phyloP scores from a whole-genome alignment of 1,140 invertebrate genomes.

The Ceratoteleas bidentatus region DNA sequence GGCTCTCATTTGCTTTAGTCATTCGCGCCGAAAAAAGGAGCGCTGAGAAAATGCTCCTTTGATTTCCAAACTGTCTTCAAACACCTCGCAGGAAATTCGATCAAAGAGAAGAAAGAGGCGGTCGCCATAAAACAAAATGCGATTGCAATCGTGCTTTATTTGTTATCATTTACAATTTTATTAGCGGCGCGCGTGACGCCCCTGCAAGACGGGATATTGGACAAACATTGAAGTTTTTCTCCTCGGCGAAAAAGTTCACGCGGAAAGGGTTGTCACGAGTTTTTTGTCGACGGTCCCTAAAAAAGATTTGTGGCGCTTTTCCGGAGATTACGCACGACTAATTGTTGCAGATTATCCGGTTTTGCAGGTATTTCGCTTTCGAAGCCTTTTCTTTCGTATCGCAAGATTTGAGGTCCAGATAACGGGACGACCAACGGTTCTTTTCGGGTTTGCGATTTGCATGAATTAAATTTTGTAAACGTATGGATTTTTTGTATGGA shows the following conservation, averaged over 20 bases:
- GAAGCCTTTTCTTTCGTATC: too few species aligned
- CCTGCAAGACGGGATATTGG: slow-evolving; percentile 11
- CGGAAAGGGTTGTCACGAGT: background rate
- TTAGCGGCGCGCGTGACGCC: slow-evolving; percentile 25
- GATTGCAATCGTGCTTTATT: slow-evolving; percentile 24
- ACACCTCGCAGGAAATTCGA: background rate
- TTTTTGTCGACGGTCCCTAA: too few species aligned
- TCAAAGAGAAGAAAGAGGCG: background rate
- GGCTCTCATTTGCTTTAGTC: slow-evolving; percentile 24
- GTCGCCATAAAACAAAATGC: slow-evolving; percentile 7
- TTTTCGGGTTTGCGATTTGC: too few species aligned
- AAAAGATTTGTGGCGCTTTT: too few species aligned
- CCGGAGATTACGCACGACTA: too few species aligned
- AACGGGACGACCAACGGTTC: too few species aligned
- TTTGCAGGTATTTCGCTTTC: too few species aligned
- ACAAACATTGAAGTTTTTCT: slow-evolving; percentile 34
- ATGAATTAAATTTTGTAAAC: too few species aligned
- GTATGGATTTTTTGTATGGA: too few species aligned
- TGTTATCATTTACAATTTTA: slow-evolving; percentile 38
- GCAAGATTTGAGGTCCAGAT: too few species aligned
- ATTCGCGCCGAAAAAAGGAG: slow-evolving; percentile 6
- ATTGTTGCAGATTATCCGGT: too few species aligned
- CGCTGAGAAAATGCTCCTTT: slow-evolving; percentile 2
- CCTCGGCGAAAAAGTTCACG: slow-evolving; percentile 8
- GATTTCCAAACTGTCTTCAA: background rate